These are phyloP conservation scores for Stenodema calcarata DNA, from an alignment of 2,888 invertebrate genomes.

Conservation along the genomic window DNA sequence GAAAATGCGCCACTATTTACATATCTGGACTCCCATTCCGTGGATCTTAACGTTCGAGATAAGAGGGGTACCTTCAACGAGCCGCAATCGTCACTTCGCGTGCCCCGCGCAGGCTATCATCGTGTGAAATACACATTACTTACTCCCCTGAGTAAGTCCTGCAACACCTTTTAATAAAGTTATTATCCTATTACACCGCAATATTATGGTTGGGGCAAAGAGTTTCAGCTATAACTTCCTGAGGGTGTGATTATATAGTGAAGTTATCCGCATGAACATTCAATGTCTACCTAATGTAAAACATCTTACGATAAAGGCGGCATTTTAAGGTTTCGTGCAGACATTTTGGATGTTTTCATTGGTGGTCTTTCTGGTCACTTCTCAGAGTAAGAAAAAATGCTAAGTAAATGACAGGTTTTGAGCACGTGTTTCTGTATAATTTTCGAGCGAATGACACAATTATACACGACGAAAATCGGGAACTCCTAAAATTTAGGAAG, in stretches of 20 bases:
- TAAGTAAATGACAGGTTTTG: too few species aligned
- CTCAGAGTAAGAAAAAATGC: too few species aligned
- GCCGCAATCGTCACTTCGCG: slow-evolving; percentile 15
- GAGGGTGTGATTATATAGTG: neutral
- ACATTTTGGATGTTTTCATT: neutral
- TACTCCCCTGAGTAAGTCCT: neutral
- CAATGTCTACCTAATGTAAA: neutral
- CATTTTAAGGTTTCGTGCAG: neutral
- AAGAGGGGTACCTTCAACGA: neutral
- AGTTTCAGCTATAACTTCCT: neutral
- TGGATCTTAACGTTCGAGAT: neutral
- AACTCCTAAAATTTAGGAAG: too few species aligned
- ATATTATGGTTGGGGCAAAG: neutral
- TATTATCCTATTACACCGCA: slow-evolving; percentile 5
- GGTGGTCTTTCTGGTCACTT: too few species aligned
- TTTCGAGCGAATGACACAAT: too few species aligned
- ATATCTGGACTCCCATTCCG: neutral
- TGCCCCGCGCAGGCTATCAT: neutral
- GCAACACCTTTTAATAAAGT: slow-evolving; percentile 40
- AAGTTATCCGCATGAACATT: neutral
- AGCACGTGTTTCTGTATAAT: too few species aligned
- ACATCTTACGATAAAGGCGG: neutral
- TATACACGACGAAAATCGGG: too few species aligned
- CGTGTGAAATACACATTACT: slow-evolving; percentile 40
- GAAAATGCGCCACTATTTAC: neutral